These are phyloP conservation scores for Drosophila sucinea DNA, from an alignment of 1,140 invertebrate species.

Conservation along the genomic window DNA sequence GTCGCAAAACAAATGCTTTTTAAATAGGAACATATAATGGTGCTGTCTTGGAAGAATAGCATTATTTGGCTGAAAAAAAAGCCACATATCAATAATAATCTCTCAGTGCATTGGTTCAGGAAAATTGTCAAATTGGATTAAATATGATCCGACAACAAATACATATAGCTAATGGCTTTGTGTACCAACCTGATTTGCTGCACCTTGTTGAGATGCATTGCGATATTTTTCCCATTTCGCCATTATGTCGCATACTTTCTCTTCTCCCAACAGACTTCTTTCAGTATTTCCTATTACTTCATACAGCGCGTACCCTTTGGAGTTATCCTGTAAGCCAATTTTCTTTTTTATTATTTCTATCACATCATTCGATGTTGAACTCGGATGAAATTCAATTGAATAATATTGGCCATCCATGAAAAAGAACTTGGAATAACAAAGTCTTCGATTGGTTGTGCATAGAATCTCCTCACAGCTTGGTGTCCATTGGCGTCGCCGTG, in stretches of 20 bases:
- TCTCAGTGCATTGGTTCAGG: too few species aligned
- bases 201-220: constrained; percentile 85
- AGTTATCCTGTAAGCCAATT: constrained; percentile 93
- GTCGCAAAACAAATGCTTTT: constrained; percentile 97
- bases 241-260: constrained; percentile 96
- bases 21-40: constrained; percentile 90
- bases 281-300: constrained; percentile 89
- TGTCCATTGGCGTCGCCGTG: constrained; percentile 93
- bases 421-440: constrained; percentile 95
- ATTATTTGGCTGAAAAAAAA: constrained; percentile 38
- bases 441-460: constrained; percentile 94
- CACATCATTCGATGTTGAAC: constrained; percentile 95
- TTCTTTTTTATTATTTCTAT: constrained; percentile 95
- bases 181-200: constrained; percentile 60
- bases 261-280: constrained; percentile 91
- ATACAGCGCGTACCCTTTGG: constrained; percentile 87
- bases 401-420: constrained; percentile 98
- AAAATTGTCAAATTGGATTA: too few species aligned
- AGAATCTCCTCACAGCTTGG: constrained; percentile 96
- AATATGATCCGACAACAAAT: too few species aligned
- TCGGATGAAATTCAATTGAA: constrained; percentile 97
- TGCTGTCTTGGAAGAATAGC: constrained; percentile 53
- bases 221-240: constrained; percentile 97
- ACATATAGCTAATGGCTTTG: background rate
- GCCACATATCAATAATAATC: background rate